phyloP scores from a whole-genome alignment of 1,140 invertebrate genomes.

The Drosophila pseudoananassae region DNA sequence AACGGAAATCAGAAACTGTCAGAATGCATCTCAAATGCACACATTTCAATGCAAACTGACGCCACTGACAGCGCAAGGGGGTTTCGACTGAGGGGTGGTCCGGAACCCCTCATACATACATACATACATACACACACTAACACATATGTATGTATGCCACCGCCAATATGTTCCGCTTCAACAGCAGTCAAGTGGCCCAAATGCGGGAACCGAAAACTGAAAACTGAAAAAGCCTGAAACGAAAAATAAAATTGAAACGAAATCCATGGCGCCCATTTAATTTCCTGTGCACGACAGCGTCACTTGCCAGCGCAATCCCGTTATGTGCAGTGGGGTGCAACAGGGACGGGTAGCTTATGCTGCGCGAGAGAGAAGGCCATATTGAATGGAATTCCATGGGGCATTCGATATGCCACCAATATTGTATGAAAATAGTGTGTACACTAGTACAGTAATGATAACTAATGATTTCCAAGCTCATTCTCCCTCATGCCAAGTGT shows the following conservation, averaged over 20 bases:
- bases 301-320: constrained; percentile 22
- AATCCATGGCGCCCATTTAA: constrained; percentile 68
- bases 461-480: not conserved
- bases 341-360: not conserved
- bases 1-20: constrained; percentile 57
- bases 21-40: constrained; percentile 54
- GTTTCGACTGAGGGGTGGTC: not conserved
- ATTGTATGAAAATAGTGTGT: constrained; percentile 16
- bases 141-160: constrained; percentile 6
- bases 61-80: constrained; percentile 12
- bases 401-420: constrained; percentile 14
- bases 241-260: constrained; percentile 42
- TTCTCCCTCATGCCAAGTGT: too few relatives aligned
- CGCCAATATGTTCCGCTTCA: constrained; percentile 58
- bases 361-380: not conserved
- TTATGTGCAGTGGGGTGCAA: constrained; percentile 9
- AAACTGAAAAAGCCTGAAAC: not conserved
- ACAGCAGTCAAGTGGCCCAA: constrained; percentile 67
- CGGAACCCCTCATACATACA: not conserved
- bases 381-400: constrained; percentile 24
- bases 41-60: constrained; percentile 50
- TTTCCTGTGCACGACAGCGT: constrained; percentile 66
- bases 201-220: constrained; percentile 28
- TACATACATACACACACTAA: not conserved
- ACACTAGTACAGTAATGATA: not conserved